Percentiles rank a stretch among this genome's conserved stretches.
Conservation (phyloP, 2,888 invertebrate species). For the Phortica okadai region DNA sequence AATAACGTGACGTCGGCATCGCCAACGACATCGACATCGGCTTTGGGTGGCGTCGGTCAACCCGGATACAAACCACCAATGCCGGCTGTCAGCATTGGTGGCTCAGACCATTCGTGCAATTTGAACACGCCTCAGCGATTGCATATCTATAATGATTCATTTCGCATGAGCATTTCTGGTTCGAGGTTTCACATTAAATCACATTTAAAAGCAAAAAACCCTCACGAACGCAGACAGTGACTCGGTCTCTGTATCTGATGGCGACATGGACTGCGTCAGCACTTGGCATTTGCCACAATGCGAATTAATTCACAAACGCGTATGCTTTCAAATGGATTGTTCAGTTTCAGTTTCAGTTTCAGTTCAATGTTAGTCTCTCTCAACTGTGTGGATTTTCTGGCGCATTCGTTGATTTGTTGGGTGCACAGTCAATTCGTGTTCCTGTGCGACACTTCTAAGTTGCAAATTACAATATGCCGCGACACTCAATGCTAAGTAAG, state of each 20-base stretch:
- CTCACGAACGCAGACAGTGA: not conserved
- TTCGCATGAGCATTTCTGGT: slow-evolving; percentile 61
- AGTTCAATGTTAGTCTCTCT: not conserved
- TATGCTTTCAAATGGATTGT: slow-evolving; percentile 26
- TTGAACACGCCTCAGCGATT: slow-evolving; percentile 47
- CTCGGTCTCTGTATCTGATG: not conserved
- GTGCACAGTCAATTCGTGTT: slow-evolving; percentile 30
- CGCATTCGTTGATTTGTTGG: not conserved
- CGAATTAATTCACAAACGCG: slow-evolving; percentile 23
- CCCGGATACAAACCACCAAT: not conserved
- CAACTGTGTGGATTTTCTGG: not conserved
- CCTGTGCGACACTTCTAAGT: slow-evolving; percentile 57
- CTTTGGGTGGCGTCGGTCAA: not conserved
- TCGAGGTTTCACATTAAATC: slow-evolving; percentile 58
- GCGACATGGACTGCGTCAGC: slow-evolving; percentile 51
- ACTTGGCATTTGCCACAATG: slow-evolving; percentile 40
- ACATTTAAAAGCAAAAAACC: slow-evolving; percentile 49
- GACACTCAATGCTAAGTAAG: not conserved
- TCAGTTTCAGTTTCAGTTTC: not conserved
- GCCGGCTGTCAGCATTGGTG: not conserved
- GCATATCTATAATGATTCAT: slow-evolving; percentile 68
- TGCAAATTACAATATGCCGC: slow-evolving; percentile 57
- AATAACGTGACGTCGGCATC: slow-evolving; percentile 53
- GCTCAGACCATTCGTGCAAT: not conserved
- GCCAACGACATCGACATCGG: slow-evolving; percentile 23